phyloP scores from a whole-genome alignment of 2,113 vertebrate genomes.

The Corynorhinus townsendii region DNA sequence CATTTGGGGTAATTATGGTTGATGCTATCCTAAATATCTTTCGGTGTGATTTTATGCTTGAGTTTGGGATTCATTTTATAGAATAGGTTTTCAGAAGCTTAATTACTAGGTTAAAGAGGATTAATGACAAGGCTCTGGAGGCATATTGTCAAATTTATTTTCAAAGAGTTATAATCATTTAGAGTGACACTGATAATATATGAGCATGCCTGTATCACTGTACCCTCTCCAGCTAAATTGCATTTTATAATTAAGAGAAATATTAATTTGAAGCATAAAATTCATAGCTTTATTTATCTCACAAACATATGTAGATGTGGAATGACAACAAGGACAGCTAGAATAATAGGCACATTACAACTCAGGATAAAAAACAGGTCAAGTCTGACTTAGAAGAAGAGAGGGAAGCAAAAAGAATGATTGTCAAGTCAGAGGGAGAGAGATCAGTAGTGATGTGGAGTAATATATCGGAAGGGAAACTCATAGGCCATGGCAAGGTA shows the following conservation, averaged over 20 bases:
- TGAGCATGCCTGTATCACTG: not conserved
- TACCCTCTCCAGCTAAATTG: not conserved
- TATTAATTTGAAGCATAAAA: not conserved
- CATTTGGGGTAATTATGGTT: not conserved
- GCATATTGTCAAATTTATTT: not conserved
- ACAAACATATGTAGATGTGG: not conserved
- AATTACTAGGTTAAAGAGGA: constrained; percentile 46
- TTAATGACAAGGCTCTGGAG: constrained; percentile 1
- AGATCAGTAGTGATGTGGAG: not conserved
- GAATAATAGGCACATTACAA: rapidly evolving
- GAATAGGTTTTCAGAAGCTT: constrained; percentile 21
- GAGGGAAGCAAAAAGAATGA: not conserved
- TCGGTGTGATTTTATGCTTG: not conserved
- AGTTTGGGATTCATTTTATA: not conserved
- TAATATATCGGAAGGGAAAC: rapidly evolving
- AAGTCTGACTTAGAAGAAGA: not conserved
- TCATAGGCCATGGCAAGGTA: rapidly evolving
- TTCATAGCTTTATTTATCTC: not conserved
- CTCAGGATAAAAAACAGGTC: rapidly evolving
- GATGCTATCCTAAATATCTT: not conserved
- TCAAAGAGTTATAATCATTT: not conserved
- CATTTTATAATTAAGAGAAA: constrained; percentile 47
- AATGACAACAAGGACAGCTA: not conserved
- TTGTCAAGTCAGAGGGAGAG: not conserved
- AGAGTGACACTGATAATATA: not conserved